These are phyloP conservation scores for Acestrorhynchus altus DNA, from an alignment of 2,797 vertebrate species.

Conservation along the genomic window DNA sequence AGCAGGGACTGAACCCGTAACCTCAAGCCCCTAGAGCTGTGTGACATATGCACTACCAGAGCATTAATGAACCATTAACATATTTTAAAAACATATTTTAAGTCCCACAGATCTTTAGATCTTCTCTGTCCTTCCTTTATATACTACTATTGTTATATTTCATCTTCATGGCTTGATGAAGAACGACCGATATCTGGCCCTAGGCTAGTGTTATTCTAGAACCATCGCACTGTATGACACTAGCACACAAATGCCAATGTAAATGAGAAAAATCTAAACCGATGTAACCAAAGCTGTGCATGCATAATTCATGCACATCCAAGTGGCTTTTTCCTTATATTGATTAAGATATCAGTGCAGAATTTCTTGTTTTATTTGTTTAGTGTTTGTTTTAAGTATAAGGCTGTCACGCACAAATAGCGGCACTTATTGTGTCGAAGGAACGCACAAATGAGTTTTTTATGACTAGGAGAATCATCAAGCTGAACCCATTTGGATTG, in stretches of 20 bases:
- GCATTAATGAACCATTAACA: too few relatives aligned
- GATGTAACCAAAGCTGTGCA: neutral
- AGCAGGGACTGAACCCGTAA: too few relatives aligned
- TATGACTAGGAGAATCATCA: neutral
- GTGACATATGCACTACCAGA: too few relatives aligned
- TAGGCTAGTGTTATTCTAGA: too few relatives aligned
- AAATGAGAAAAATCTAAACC: neutral
- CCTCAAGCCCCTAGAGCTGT: too few relatives aligned
- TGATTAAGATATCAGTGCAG: neutral
- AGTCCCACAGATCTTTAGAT: too few relatives aligned
- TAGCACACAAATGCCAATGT: neutral
- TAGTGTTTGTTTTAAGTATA: neutral
- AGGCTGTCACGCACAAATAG: neutral
- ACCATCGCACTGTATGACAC: too few relatives aligned
- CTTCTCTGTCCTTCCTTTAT: neutral
- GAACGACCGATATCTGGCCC: too few relatives aligned
- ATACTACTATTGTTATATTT: neutral
- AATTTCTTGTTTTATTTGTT: neutral
- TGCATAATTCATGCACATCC: neutral
- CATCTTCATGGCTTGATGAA: neutral
- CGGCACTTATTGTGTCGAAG: neutral
- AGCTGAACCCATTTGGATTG: too few relatives aligned
- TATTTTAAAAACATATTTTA: too few relatives aligned
- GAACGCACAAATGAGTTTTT: conserved; percentile 3
- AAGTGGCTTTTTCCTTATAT: neutral